phyloP scores from a whole-genome alignment of 2,797 vertebrate species.

The Bovichtus variegatus region DNA sequence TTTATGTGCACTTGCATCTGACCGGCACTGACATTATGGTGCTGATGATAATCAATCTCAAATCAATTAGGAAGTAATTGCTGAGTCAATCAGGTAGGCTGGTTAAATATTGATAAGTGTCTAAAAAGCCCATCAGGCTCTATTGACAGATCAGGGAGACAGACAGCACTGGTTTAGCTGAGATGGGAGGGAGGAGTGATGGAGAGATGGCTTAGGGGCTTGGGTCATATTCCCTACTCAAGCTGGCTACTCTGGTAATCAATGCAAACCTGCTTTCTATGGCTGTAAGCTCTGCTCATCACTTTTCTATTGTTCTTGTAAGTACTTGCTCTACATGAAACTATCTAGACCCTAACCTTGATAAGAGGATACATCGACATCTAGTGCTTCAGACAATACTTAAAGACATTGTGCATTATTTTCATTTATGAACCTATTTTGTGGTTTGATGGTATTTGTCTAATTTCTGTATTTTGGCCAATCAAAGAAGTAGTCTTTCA shows the following conservation, averaged over 20 bases:
- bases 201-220: conserved; percentile 74
- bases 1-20: conserved; percentile 70
- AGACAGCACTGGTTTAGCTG: conserved; percentile 70
- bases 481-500: no score
- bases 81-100: conserved; percentile 88
- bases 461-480: no score
- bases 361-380: conserved; percentile 5
- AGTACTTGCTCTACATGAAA: conserved; percentile 20
- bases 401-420: background rate
- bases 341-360: background rate
- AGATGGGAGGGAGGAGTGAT: conserved; percentile 73
- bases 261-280: conserved; percentile 62
- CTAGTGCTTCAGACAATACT: background rate
- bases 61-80: conserved; percentile 92
- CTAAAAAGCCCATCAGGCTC: conserved; percentile 88
- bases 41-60: conserved; percentile 90
- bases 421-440: background rate
- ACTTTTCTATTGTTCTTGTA: conserved; percentile 42
- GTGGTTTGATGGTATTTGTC: background rate
- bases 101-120: conserved; percentile 92
- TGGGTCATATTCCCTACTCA: conserved; percentile 72
- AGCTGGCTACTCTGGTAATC: conserved; percentile 62
- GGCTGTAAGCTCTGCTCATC: conserved; percentile 43
- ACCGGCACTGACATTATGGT: conserved; percentile 68
- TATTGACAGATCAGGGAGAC: conserved; percentile 86